A percentile compares a stretch with the other conserved stretches of the same genome.
phyloP scores from a whole-genome alignment of 1,140 invertebrate genomes.

The Chelonus insularis region DNA sequence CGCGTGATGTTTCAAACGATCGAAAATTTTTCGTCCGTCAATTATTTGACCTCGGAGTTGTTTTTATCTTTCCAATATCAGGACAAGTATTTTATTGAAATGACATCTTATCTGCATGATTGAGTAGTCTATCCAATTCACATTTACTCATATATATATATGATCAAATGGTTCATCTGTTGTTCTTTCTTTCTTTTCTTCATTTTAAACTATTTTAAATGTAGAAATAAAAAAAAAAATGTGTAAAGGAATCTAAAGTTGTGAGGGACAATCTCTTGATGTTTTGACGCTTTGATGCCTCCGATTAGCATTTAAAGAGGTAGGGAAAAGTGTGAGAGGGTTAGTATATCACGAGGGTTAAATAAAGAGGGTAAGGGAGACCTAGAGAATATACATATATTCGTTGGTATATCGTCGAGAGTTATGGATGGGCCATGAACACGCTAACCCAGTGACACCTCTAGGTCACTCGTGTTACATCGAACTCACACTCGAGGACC shows the following conservation, averaged over 20 bases:
- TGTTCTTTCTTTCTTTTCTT: too few species aligned
- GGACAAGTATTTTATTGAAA: not conserved
- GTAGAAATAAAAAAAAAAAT: too few species aligned
- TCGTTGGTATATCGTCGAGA: constrained; percentile 35
- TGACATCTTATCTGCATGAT: not conserved
- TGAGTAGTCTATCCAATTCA: not conserved
- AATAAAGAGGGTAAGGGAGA: constrained; percentile 19
- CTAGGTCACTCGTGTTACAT: constrained; percentile 47
- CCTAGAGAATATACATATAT: constrained; percentile 37
- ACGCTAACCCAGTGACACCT: constrained; percentile 56
- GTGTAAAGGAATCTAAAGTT: too few species aligned
- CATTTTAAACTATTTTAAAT: too few species aligned
- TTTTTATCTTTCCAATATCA: not conserved
- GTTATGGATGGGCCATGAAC: constrained; percentile 52
- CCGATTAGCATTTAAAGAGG: constrained; percentile 7
- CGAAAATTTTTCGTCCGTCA: constrained; percentile 9
- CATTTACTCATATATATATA: not conserved
- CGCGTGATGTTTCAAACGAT: constrained; percentile 15
- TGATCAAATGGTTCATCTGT: not conserved
- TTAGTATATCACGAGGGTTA: constrained; percentile 1
- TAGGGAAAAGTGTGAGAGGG: constrained; percentile 9
- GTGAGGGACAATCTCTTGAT: too few species aligned
- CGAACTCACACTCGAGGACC: not conserved
- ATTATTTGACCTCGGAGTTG: constrained; percentile 14
- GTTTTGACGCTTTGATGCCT: not conserved